Evolutionary conservation across 2,888 invertebrate species (phyloP), one percentile per base, ranked within the genome.

Genomic region (Mythimna impura): DNA sequence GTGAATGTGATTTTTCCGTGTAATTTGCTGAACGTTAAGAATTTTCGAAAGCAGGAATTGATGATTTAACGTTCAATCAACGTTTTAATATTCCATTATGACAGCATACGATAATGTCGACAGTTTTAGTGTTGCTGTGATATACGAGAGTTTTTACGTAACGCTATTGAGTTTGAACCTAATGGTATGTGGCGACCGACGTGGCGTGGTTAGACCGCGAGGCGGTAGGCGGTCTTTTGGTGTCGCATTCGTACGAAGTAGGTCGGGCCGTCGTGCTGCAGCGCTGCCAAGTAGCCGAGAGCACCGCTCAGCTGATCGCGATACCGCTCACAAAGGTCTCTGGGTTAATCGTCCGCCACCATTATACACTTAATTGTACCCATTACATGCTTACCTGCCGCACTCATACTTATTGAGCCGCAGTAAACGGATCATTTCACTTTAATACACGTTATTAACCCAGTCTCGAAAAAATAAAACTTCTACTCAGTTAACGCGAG

Each of bases 321-420:
- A 92, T 92, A 92, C 87, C 88, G 87, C 88, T 89, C 88, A 87
- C 90, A 95, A 94, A 95, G 95, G 95, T 95, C 94, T 95, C 88
- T 93, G 85, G 94, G 95, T 94, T 94, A 94, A 93, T 93, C 86
- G 91, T 86, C 73, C 88, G 81, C 82, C 84, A 86, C 86, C 86
- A 88, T 91, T 90, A 89, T 82, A 79, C 80, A 87, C 88, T 89
- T 90, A 88, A 90, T 89, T 90, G 89, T 88, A 87, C 82, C 68
- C 79, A 83, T 86, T 87, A 85, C 70, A 71, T 72, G 75, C 66
- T 86, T 81, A 83, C 83, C 74, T 81, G 66, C 73, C 71, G 65
- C 76, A 76, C 66, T 72, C 57, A 71, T 50, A 57, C 68, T 72
- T 69, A 67, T 81, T 75, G 64, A 67, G 71, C 61, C 47, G 47